Evolutionary conservation across 1,140 invertebrate genomes (phyloP).

Genomic region (Hylaeus volcanicus): DNA sequence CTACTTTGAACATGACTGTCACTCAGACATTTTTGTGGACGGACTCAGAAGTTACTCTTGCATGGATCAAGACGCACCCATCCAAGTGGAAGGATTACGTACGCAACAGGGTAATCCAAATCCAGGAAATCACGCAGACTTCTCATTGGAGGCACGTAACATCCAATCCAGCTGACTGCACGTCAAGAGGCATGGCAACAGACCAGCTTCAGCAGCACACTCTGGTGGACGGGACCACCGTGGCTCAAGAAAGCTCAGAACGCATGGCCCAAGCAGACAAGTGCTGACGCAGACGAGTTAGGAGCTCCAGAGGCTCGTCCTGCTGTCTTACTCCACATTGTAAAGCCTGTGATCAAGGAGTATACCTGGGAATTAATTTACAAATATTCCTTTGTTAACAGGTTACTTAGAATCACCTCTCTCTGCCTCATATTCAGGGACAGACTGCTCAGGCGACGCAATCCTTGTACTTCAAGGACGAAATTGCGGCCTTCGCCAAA

Average conservation of each 20-base stretch:
- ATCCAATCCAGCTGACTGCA: too few species aligned
- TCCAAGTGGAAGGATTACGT: constrained; percentile 3
- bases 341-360: background rate
- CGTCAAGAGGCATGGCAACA: too few species aligned
- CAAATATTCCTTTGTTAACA: background rate
- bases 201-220: too few species aligned
- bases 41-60: constrained; percentile 49
- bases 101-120: background rate
- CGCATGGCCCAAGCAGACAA: background rate
- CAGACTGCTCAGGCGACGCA: too few species aligned
- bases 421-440: background rate
- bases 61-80: constrained; percentile 34
- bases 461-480: background rate
- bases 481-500: background rate
- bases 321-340: too few species aligned
- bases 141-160: background rate
- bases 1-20: background rate
- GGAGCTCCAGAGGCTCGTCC: too few species aligned
- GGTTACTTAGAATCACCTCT: background rate
- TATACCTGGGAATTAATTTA: background rate
- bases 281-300: too few species aligned
- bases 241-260: background rate
- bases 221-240: background rate
- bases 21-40: constrained; percentile 14
- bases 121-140: background rate